These are phyloP conservation scores for Hylyphantes graminicola DNA, from an alignment of 1,140 invertebrate genomes.

Conservation along the genomic window DNA sequence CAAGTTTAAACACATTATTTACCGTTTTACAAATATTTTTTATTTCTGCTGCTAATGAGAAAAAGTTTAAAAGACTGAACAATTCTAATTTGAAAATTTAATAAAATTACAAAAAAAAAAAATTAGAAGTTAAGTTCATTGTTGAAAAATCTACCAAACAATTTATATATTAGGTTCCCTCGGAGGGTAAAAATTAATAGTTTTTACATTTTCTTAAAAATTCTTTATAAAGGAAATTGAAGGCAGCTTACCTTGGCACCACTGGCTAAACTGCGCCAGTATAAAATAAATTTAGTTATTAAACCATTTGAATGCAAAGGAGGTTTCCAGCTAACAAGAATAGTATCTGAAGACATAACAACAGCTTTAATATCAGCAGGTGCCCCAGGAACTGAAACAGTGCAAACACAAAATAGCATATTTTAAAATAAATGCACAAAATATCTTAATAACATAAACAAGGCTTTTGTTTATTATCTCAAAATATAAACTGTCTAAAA, in stretches of 20 bases:
- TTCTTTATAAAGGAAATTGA: constrained; percentile 1
- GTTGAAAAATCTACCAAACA: no score
- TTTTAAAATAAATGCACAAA: neutral
- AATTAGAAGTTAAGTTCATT: no score
- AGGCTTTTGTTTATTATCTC: no score
- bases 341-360: constrained; percentile 89
- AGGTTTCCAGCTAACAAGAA: constrained; percentile 92
- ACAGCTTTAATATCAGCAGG: constrained; percentile 92
- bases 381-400: constrained; percentile 83
- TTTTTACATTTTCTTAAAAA: neutral
- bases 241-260: constrained; percentile 51
- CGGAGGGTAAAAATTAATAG: no score
- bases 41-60: no score
- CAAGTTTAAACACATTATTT: no score
- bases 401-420: neutral
- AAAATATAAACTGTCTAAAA: no score
- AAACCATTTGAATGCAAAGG: constrained; percentile 92
- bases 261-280: constrained; percentile 68
- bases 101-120: no score
- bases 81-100: no score
- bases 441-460: neutral
- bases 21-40: no score
- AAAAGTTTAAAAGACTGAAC: no score
- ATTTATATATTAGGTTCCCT: no score
- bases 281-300: constrained; percentile 92